These are phyloP conservation scores for Crypturellus undulatus DNA, from an alignment of 2,113 vertebrate genomes.

Conservation along the genomic window DNA sequence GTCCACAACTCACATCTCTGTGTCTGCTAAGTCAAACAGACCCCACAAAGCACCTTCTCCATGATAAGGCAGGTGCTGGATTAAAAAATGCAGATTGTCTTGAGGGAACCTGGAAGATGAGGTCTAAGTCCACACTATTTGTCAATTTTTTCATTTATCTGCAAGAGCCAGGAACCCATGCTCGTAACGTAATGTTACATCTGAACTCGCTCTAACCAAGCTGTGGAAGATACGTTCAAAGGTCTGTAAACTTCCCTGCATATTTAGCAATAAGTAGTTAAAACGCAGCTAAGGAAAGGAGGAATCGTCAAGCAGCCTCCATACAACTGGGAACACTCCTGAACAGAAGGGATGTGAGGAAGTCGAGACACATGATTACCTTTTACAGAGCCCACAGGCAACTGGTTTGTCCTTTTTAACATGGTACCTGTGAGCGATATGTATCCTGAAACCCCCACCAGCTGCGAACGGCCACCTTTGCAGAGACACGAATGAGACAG, in stretches of 20 bases:
- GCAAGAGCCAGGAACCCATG: background rate
- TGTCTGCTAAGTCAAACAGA: accelerated
- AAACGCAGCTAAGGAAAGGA: background rate
- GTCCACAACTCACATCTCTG: background rate
- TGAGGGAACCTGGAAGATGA: background rate
- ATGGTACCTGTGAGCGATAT: accelerated
- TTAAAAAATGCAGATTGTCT: background rate
- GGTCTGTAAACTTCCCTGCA: background rate
- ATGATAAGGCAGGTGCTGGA: background rate
- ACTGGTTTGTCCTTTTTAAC: background rate
- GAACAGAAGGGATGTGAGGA: background rate
- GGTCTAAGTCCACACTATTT: background rate
- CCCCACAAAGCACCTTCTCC: background rate
- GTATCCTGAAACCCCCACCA: background rate
- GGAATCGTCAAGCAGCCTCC: background rate
- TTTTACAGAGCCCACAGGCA: background rate
- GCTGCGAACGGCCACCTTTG: background rate
- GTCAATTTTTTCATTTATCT: background rate
- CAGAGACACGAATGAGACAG: background rate
- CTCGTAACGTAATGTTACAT: background rate
- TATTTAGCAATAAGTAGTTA: background rate
- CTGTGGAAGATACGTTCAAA: background rate
- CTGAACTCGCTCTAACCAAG: background rate
- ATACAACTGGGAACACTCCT: background rate
- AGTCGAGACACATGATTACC: background rate